Evolutionary conservation across 2,113 vertebrate species (phyloP).

Genomic region (Fregetta grallaria): DNA sequence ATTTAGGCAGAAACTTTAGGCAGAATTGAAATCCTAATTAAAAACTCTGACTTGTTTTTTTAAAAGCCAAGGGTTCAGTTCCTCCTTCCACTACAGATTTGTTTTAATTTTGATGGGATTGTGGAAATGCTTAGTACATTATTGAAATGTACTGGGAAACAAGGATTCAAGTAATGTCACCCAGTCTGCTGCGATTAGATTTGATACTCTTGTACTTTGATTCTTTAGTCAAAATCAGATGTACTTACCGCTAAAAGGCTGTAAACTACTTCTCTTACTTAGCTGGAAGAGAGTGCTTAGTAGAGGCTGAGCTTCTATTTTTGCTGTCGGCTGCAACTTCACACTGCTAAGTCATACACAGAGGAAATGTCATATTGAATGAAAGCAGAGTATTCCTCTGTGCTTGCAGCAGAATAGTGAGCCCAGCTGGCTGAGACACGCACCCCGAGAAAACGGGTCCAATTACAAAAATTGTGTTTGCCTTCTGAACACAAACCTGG

Average conservation of each 20-base stretch:
- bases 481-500: not conserved
- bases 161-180: not conserved
- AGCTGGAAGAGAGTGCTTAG: not conserved
- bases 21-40: not conserved
- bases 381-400: not conserved
- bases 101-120: not conserved
- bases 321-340: not conserved
- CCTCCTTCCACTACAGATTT: not conserved
- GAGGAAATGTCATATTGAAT: not conserved
- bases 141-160: not conserved
- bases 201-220: not conserved
- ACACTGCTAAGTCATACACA: not conserved
- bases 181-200: not conserved
- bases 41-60: not conserved
- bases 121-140: not conserved
- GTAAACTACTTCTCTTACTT: not conserved
- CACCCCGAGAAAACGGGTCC: not conserved
- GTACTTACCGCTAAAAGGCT: not conserved
- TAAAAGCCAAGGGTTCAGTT: not conserved
- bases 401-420: not conserved
- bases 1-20: not conserved
- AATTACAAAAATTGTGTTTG: not conserved
- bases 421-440: not conserved
- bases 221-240: not conserved
- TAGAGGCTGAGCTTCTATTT: not conserved